These are phyloP conservation scores for Rhingia rostrata DNA, from an alignment of 2,888 invertebrate genomes.

Conservation along the genomic window DNA sequence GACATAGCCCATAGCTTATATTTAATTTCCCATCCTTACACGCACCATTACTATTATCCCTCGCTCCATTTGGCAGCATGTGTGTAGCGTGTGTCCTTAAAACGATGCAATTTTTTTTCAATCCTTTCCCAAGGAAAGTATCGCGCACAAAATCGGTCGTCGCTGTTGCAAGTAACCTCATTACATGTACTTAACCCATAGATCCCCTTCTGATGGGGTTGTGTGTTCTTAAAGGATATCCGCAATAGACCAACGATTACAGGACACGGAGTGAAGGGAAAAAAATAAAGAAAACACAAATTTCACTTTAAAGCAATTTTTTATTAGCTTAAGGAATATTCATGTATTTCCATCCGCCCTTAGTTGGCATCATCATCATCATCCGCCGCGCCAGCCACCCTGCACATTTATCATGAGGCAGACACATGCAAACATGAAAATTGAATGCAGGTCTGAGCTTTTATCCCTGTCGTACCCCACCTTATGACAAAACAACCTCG, in stretches of 20 bases:
- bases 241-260: constrained; percentile 42
- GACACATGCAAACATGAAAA: constrained; percentile 64
- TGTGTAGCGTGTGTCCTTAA: constrained; percentile 18
- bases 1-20: constrained; percentile 18
- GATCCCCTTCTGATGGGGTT: constrained; percentile 10
- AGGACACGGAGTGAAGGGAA: not conserved
- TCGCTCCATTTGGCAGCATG: constrained; percentile 6
- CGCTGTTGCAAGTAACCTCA: constrained; percentile 39
- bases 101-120: constrained; percentile 2
- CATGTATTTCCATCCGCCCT: constrained; percentile 36
- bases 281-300: constrained; percentile 2
- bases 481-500: constrained; percentile 25
- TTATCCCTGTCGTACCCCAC: constrained; percentile 24
- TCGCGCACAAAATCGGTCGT: constrained; percentile 24
- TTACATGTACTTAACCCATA: constrained; percentile 55
- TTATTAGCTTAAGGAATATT: constrained; percentile 64
- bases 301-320: constrained; percentile 46
- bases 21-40: constrained; percentile 1
- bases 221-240: constrained; percentile 32
- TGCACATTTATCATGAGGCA: constrained; percentile 52
- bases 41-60: constrained; percentile 7
- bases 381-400: constrained; percentile 9
- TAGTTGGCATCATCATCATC: constrained; percentile 39
- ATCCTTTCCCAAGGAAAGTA: not conserved
- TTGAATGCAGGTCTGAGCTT: constrained; percentile 60